Base-by-base conservation (phyloP, 2,888 invertebrate genomes). In the Thysanoteuthis rhombus region DNA sequence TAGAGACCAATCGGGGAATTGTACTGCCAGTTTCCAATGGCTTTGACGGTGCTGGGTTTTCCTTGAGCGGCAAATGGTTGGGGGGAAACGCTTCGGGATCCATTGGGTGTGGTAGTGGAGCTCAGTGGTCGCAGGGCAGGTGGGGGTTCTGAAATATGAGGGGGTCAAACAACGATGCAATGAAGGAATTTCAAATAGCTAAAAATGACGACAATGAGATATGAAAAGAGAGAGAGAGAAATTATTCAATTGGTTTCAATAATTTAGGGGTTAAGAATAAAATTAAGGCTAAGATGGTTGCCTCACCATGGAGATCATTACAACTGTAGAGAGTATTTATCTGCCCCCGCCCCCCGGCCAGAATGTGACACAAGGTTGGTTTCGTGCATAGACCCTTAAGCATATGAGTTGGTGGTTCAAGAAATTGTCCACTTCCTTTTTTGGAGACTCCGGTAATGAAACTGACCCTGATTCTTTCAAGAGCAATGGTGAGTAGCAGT, bases 1-100 rank as follows among this genome's bases (percentile, higher is more conserved):
- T 99, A 99, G 97, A 99, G 98, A 96, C 98, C 98, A 95, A 99
- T 98, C 90, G 99, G 99, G 94, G 98, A 98, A 97, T 99, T 99
- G 98, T 99, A 99, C 97, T 99, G 99, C 97, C 99, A 98, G 97
- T 99, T 95, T 58, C 95, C 94, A 89, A 95, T 94, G 47, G 95
- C 95, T 93, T 95, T 95, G 58, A 95, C 95, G 19, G 93, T 95
- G 75, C 94, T 94, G 47, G 95, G 36, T 93, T 93, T 93, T 45
- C 32, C 39, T 58, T 58, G 47, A 39, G n/a, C 8, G 12, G 42
- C 19, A 1, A 25, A 58, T 28, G 93, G 93, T 39, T 47, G 39
- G 4, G 95, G 95, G 32, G 95, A 95, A 38, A 95, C 95, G 89
- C 95, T 95, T 93, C 95, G 94, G 47, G 93, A 58, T 58, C 95